Percentiles rank a stretch among this genome's conserved stretches.
These are phyloP conservation scores for Psophia crepitans DNA, from an alignment of 2,113 vertebrate species.

Conservation along the genomic window DNA sequence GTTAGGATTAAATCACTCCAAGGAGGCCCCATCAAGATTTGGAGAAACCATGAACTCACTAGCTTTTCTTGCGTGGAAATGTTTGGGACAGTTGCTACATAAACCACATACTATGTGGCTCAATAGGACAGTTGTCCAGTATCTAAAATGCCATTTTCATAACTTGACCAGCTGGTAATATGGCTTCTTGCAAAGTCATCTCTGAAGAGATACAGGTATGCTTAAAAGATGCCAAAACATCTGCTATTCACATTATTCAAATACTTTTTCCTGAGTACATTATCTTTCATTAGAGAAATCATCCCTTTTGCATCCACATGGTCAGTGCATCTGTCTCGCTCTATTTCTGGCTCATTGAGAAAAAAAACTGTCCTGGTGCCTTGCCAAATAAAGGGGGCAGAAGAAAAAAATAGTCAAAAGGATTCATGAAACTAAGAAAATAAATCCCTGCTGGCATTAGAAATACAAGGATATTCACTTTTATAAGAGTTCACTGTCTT, in stretches of 20 bases:
- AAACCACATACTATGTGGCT: background rate
- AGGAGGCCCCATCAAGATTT: too few species aligned
- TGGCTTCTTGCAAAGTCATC: background rate
- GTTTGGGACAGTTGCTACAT: background rate
- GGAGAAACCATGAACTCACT: too few species aligned
- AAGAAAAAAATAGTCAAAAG: background rate
- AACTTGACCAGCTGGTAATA: background rate
- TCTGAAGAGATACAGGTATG: background rate
- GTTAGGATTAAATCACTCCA: background rate
- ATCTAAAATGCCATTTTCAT: background rate
- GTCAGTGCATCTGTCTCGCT: background rate
- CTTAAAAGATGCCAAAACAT: constrained; percentile 9
- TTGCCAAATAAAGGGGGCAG: background rate
- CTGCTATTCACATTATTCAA: background rate
- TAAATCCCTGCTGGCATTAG: background rate
- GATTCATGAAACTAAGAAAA: background rate
- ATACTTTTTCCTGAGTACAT: background rate
- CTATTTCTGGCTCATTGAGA: background rate
- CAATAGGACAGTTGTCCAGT: background rate
- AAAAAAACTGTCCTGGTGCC: background rate
- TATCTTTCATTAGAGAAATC: constrained; percentile 3
- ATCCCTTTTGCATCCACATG: background rate
- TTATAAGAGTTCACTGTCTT: background rate
- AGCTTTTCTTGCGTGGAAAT: background rate
- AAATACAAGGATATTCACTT: background rate